phyloP scores from a whole-genome alignment of 2,797 vertebrate species.

The Numenius phaeopus region DNA sequence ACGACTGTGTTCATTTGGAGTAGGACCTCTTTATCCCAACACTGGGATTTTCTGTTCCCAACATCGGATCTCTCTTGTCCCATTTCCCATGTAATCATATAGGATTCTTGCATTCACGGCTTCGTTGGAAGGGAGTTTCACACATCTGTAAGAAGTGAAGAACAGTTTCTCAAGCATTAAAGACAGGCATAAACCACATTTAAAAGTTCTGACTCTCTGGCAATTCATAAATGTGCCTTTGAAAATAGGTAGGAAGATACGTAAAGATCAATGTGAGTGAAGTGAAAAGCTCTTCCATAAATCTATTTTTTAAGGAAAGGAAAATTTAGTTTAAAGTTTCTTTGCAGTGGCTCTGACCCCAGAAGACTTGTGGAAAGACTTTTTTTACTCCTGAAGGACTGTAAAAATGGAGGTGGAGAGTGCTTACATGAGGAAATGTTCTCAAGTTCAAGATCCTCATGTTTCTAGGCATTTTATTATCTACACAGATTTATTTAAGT shows the following conservation, averaged over 20 bases:
- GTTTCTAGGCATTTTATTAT: background rate
- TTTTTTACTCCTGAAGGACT: background rate
- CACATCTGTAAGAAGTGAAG: background rate
- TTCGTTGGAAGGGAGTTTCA: background rate
- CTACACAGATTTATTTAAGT: background rate
- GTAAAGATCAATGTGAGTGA: background rate
- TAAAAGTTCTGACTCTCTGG: background rate
- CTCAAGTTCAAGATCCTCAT: background rate
- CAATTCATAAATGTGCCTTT: background rate
- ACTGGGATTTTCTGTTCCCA: background rate
- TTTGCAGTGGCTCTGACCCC: background rate
- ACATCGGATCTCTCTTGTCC: accelerated
- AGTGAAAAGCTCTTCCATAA: background rate
- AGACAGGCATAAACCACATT: background rate
- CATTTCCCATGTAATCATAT: background rate
- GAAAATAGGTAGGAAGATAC: background rate
- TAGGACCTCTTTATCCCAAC: background rate
- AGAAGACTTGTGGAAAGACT: background rate
- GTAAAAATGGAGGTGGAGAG: background rate
- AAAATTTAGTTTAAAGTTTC: background rate
- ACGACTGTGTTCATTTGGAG: background rate
- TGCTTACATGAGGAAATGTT: background rate
- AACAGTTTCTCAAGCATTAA: background rate
- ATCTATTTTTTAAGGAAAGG: background rate
- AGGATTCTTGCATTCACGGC: background rate